phyloP scores from a whole-genome alignment of 2,888 invertebrate species.

The Scaptomyza caliginosa region DNA sequence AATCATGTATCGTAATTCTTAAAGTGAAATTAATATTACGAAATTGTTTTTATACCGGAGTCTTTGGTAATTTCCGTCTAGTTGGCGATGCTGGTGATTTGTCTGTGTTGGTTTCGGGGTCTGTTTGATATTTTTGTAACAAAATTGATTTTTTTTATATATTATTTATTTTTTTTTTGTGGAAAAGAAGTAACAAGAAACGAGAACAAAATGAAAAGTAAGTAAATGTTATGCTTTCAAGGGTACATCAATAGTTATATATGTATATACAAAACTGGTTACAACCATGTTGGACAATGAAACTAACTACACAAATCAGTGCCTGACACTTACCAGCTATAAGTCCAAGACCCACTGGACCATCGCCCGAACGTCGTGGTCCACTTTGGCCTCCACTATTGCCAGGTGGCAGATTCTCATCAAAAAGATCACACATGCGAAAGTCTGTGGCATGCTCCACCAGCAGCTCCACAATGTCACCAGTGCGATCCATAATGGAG shows the following conservation, averaged over 20 bases:
- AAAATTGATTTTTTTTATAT: slow-evolving; percentile 8
- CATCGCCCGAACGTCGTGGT: slow-evolving; percentile 84
- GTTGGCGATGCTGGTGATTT: slow-evolving; percentile 95
- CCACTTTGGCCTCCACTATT: slow-evolving; percentile 82
- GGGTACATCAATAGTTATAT: slow-evolving; percentile 31
- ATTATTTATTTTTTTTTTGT: slow-evolving; percentile 20
- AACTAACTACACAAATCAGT: slow-evolving; percentile 15
- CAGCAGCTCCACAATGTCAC: slow-evolving; percentile 93
- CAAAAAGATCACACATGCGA: slow-evolving; percentile 88
- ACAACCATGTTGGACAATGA: slow-evolving; percentile 9
- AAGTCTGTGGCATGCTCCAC: slow-evolving; percentile 93
- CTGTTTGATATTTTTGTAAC: slow-evolving; percentile 85
- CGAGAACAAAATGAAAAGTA: slow-evolving; percentile 71
- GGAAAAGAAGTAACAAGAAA: slow-evolving; percentile 70
- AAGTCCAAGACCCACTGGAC: slow-evolving; percentile 83
- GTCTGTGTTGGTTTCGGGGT: slow-evolving; percentile 89
- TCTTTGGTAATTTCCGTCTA: slow-evolving; percentile 97
- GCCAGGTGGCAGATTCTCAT: slow-evolving; percentile 87
- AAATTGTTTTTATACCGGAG: slow-evolving; percentile 94
- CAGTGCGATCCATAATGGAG: slow-evolving; percentile 93
- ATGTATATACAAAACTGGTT: slow-evolving; percentile 17
- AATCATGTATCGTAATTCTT: slow-evolving; percentile 46
- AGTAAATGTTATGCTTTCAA: slow-evolving; percentile 52
- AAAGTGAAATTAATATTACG: slow-evolving; percentile 65
- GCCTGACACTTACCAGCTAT: slow-evolving; percentile 82